Percentiles rank a stretch among this genome's conserved stretches.
Conservation (phyloP, 2,797 vertebrate species). For the Meda fulgida region DNA sequence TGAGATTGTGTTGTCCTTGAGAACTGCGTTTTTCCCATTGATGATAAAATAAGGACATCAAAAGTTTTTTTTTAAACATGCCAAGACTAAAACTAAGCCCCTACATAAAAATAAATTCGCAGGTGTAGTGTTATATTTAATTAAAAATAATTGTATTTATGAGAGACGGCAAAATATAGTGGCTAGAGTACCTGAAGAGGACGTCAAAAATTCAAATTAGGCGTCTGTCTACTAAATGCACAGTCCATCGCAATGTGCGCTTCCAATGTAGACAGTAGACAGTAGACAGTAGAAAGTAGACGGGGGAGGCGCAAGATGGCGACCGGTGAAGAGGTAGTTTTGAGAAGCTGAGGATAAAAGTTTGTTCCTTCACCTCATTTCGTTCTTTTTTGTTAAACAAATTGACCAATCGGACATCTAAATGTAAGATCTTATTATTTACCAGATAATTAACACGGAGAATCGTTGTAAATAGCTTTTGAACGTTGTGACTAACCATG, state of each 20-base stretch:
- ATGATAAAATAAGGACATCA: neutral
- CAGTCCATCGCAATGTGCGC: neutral
- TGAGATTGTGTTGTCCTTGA: neutral
- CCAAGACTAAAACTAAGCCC: neutral
- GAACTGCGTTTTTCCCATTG: neutral
- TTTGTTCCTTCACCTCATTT: too few species aligned
- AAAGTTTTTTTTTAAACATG: neutral
- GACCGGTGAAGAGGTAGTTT: too few species aligned
- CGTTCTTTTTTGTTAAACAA: too few species aligned
- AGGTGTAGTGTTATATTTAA: neutral
- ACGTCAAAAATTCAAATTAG: neutral
- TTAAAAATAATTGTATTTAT: neutral
- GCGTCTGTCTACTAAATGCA: neutral
- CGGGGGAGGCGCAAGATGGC: too few species aligned
- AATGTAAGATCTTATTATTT: too few species aligned
- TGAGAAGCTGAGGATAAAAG: too few species aligned
- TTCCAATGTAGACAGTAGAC: neutral
- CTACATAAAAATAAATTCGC: neutral
- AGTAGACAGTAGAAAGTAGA: too few species aligned
- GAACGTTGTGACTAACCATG: too few species aligned
- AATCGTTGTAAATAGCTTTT: neutral
- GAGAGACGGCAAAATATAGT: neutral
- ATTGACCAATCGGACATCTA: too few species aligned
- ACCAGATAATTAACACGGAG: too few species aligned
- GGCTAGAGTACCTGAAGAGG: neutral